phyloP scores from a whole-genome alignment of 2,797 vertebrate species.

The Phataginus tetradactyla region DNA sequence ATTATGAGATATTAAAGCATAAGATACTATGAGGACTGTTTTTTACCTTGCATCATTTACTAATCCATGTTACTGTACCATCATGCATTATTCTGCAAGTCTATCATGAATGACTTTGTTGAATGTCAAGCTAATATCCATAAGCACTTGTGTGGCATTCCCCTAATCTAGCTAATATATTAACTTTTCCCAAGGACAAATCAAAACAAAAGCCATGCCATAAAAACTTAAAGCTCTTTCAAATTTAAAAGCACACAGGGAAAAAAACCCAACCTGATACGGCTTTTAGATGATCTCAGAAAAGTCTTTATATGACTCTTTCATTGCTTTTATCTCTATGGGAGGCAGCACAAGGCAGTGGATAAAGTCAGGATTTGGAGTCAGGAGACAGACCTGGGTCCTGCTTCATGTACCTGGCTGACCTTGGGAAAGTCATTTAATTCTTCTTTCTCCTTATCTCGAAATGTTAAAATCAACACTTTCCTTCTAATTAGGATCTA shows the following conservation, averaged over 20 bases:
- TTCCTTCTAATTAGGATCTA: constrained; percentile 3
- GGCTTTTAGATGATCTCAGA: not conserved
- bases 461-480: not conserved
- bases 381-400: not conserved
- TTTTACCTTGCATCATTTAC: not conserved
- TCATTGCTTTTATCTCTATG: not conserved
- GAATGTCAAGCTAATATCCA: not conserved
- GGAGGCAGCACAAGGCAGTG: not conserved
- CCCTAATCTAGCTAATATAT: not conserved
- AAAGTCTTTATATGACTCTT: not conserved
- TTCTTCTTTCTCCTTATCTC: not conserved
- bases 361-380: not conserved
- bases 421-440: constrained; percentile 39
- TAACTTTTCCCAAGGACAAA: not conserved
- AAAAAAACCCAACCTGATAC: not conserved
- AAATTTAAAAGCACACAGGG: not conserved
- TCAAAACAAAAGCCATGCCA: not conserved
- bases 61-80: not conserved
- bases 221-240: not conserved
- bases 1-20: not conserved
- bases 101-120: not conserved
- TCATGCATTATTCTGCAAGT: not conserved
- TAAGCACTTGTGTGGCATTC: not conserved
- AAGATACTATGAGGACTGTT: not conserved
- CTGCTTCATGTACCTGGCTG: not conserved